Percentiles rank a stretch among this genome's conserved stretches.
phyloP scores from a whole-genome alignment of 2,888 invertebrate species.

The Norana najaformis region DNA sequence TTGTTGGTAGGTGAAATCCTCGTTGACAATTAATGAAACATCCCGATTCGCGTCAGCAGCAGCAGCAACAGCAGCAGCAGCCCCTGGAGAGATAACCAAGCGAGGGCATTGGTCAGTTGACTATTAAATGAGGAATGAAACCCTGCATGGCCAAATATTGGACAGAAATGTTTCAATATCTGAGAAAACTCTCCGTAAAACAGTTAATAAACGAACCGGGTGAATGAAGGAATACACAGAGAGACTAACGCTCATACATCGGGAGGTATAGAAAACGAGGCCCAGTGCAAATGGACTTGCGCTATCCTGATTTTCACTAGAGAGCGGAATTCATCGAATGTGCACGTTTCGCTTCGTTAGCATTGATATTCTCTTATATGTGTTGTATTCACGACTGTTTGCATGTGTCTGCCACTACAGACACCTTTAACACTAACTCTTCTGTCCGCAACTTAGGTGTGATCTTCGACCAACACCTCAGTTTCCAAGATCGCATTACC shows the following conservation, averaged over 20 bases:
- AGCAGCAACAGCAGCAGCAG: neutral
- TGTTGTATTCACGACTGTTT: no score
- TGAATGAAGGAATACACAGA: no score
- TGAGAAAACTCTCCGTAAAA: neutral
- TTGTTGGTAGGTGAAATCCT: neutral
- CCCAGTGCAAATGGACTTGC: neutral
- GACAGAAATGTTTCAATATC: neutral
- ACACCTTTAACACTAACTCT: no score
- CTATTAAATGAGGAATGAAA: neutral
- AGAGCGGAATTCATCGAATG: neutral
- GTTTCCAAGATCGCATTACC: no score
- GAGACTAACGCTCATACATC: neutral
- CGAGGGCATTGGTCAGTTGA: no score
- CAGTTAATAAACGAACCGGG: neutral
- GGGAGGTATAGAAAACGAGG: neutral
- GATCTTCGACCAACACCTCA: no score
- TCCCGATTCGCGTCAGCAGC: neutral
- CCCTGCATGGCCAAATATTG: neutral
- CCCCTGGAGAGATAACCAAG: neutral
- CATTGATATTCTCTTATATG: no score
- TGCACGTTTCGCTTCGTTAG: neutral
- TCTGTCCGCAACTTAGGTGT: no score
- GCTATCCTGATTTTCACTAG: neutral
- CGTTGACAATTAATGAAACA: neutral
- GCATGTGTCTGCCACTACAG: no score